These are phyloP conservation scores for Trissolcus basalis DNA, from an alignment of 1,140 invertebrate genomes.

Conservation along the genomic window DNA sequence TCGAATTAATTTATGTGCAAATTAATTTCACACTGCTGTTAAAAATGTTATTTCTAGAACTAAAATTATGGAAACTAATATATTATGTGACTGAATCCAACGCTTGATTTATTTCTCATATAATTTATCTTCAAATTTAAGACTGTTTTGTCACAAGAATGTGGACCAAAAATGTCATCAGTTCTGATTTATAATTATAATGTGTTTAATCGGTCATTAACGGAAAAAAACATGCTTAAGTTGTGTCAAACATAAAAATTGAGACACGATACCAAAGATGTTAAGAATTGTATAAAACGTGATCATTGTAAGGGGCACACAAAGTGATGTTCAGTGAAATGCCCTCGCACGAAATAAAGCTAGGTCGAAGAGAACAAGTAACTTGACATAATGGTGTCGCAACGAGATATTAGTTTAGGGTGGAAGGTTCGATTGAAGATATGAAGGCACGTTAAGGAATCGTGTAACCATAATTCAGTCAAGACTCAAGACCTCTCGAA, in stretches of 20 bases:
- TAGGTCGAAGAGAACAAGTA: conserved; percentile 16
- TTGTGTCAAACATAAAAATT: conserved; percentile 65
- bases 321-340: conserved; percentile 67
- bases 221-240: neutral
- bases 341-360: conserved; percentile 63
- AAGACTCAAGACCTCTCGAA: too few relatives aligned
- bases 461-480: neutral
- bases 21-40: too few relatives aligned
- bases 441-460: neutral
- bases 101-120: too few relatives aligned
- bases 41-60: too few relatives aligned
- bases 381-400: conserved; percentile 60
- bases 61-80: too few relatives aligned
- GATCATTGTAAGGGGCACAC: conserved; percentile 71
- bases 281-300: conserved; percentile 66
- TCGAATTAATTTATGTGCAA: too few relatives aligned
- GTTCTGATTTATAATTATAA: neutral
- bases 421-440: conserved; percentile 55
- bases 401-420: conserved; percentile 48
- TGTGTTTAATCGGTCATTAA: neutral
- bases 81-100: too few relatives aligned
- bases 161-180: neutral
- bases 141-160: too few relatives aligned
- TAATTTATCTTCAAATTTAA: too few relatives aligned
- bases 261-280: conserved; percentile 76